Conservation (phyloP, 2,888 invertebrate species). For the Latrodectus hesperus region DNA sequence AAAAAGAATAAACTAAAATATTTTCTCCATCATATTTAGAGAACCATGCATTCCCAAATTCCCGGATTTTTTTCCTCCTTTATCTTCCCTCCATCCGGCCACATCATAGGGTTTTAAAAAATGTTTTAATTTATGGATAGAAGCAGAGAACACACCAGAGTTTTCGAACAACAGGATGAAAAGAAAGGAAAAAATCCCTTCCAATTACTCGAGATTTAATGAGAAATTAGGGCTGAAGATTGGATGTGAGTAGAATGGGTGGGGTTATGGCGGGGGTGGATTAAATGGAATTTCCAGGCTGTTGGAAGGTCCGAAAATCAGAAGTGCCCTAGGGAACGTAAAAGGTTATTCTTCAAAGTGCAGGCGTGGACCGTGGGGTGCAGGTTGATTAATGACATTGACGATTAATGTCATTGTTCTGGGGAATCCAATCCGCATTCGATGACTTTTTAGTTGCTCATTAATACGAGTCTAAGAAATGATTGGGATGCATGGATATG, state of each 20-base stretch:
- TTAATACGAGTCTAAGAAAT: conserved; percentile 34
- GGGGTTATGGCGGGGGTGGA: conserved; percentile 26
- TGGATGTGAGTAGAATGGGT: conserved; percentile 52
- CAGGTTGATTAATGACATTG: conserved; percentile 65
- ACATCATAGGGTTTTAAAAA: no score
- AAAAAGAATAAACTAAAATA: no score
- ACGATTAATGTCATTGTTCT: conserved; percentile 65
- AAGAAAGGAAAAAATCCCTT: conserved; percentile 29
- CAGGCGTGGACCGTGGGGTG: not conserved
- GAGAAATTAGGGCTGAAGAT: conserved; percentile 67
- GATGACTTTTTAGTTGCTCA: conserved; percentile 65
- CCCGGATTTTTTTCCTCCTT: not conserved
- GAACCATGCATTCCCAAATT: no score
- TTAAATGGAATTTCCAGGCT: conserved; percentile 61
- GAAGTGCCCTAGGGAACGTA: conserved; percentile 39
- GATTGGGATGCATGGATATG: not conserved
- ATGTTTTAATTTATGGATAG: not conserved
- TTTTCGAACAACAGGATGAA: conserved; percentile 10
- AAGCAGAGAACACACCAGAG: conserved; percentile 26
- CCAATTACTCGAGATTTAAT: conserved; percentile 68
- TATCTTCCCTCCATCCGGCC: not conserved
- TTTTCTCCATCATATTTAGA: no score
- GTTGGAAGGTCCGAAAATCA: conserved; percentile 41
- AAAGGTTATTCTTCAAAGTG: conserved; percentile 63
- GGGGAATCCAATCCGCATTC: conserved; percentile 57